Evolutionary conservation across 2,797 vertebrate genomes (phyloP), one percentile per base, ranked within the genome.

Genomic region (Poecile montanus): DNA sequence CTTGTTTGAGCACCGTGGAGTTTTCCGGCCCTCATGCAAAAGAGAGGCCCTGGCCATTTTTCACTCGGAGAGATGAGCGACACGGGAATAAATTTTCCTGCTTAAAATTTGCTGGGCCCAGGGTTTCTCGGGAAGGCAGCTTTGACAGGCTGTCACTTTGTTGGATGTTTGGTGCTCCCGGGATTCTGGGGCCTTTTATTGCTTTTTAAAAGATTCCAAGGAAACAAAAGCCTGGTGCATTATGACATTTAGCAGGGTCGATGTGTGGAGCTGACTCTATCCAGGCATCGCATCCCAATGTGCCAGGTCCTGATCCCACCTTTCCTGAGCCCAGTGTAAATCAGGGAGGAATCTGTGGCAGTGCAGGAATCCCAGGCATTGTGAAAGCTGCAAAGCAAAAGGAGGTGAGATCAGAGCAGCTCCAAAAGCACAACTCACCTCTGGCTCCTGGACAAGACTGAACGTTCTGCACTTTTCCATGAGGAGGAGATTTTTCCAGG

Each of bases 91-190:
- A 95, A 96, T 96, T 95, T 96, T 94, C 94, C 90, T 95, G 85
- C 93, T 96, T 91, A 96, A 95, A 97, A 97, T 96, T 67, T 97
- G 97, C 97, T 97, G 89, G 96, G 95, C 86, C 96, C 92, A 91
- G 96, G 91, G 77, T 95, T 97, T 97, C 94, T 93, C 6, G 60
- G 94, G 61, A n/a, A 92, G 92, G 91, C 74, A 57, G 92, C 82
- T 96, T 94, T 97, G 97, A 97, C 96, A 92, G 85, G 75, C 94
- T 95, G 93, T 97, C 96, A 95, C 91, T 88, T 91, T 84, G 90
- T 88, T 94, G 89, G 94, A 94, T 94, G 90, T 42, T 95, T 74
- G 95, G 91, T 18, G 70, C 88, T 93, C 30, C 9, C 17, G 30
- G 89, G 65, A 34, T 91, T 95, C 85, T 66, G 83, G 75, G 80